Percentiles rank a stretch among this genome's conserved stretches.
Evolutionary conservation across 2,113 vertebrate genomes (phyloP).

Genomic region (Procapra przewalskii): DNA sequence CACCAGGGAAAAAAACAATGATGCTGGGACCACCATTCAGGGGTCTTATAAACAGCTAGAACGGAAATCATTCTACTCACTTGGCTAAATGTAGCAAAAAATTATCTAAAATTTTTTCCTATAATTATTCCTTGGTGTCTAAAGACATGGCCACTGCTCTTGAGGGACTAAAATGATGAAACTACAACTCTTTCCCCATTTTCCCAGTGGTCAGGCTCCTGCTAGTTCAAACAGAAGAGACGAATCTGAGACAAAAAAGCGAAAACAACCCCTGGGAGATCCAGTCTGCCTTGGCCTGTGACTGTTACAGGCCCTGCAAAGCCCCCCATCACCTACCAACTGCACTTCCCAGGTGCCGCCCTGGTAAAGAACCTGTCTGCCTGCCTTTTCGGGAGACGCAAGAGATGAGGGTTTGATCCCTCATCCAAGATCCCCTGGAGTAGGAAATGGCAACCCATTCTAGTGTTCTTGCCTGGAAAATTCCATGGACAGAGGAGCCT

Average conservation of each 20-base stretch:
- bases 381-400: neutral
- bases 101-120: neutral
- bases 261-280: neutral
- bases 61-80: neutral
- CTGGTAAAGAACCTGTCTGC: neutral
- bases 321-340: rapidly evolving
- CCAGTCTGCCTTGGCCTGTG: neutral
- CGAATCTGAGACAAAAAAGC: neutral
- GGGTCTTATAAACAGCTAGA: neutral
- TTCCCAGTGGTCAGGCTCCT: neutral
- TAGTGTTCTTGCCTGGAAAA: neutral
- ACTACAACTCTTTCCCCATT: neutral
- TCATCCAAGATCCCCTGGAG: neutral
- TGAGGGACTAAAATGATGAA: neutral
- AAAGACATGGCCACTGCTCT: neutral
- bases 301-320: neutral
- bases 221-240: neutral
- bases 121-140: neutral
- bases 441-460: neutral
- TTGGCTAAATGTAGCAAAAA: neutral
- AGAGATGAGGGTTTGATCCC: neutral
- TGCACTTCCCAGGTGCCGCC: neutral
- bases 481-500: neutral
- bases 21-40: neutral
- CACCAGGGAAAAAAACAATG: neutral